A percentile compares a stretch with the other conserved stretches of the same genome.
Conservation (phyloP, 2,888 invertebrate species). For the Cylloceria caligata region DNA sequence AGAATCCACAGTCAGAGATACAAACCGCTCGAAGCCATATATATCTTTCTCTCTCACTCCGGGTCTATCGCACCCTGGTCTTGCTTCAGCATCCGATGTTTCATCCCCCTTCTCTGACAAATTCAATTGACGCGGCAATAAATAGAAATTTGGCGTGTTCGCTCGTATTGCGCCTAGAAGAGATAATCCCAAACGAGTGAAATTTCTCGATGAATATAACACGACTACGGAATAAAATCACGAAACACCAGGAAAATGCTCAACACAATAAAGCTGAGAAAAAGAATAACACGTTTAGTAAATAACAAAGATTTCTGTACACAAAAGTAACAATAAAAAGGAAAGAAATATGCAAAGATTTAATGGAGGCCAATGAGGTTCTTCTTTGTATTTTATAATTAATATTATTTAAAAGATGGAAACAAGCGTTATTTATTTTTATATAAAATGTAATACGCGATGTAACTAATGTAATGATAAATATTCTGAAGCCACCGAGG, state of each 20-base stretch:
- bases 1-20: slow-evolving; percentile 49
- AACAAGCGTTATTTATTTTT: too few species aligned
- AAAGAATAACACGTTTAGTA: neutral
- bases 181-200: slow-evolving; percentile 14
- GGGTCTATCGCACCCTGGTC: slow-evolving; percentile 1
- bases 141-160: slow-evolving; percentile 49
- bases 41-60: neutral
- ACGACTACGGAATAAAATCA: slow-evolving; percentile 2
- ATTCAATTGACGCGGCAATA: slow-evolving; percentile 58
- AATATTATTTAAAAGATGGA: neutral
- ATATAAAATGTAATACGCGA: too few species aligned
- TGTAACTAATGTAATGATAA: too few species aligned
- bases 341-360: neutral
- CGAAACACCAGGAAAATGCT: neutral
- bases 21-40: slow-evolving; percentile 36
- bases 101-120: slow-evolving; percentile 37
- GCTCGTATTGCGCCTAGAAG: slow-evolving; percentile 7
- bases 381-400: neutral
- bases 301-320: neutral
- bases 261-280: neutral
- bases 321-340: neutral
- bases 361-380: neutral
- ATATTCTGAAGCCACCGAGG: too few species aligned
- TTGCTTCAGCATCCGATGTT: slow-evolving; percentile 17
- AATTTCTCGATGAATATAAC: slow-evolving; percentile 3